Percentiles rank a stretch among this genome's conserved stretches.
These are phyloP conservation scores for Sicus ferrugineus DNA, from an alignment of 2,888 invertebrate species.

Conservation along the genomic window DNA sequence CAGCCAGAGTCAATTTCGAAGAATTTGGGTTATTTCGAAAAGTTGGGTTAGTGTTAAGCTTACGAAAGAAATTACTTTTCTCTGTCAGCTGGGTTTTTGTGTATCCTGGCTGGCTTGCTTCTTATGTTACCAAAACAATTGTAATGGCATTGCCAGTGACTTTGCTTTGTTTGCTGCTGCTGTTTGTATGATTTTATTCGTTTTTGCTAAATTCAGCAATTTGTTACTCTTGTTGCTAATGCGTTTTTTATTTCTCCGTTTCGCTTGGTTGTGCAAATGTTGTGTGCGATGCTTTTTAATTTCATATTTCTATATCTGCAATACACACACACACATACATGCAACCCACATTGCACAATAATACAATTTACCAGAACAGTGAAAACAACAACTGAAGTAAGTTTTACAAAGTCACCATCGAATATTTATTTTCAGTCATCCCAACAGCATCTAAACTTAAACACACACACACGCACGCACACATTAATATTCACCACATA, in stretches of 20 bases:
- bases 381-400: slow-evolving; percentile 17
- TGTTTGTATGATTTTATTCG: slow-evolving; percentile 8
- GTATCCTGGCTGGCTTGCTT: too few species aligned
- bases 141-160: too few species aligned
- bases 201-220: not conserved
- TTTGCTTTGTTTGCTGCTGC: too few species aligned
- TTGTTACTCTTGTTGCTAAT: not conserved
- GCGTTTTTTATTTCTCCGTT: slow-evolving; percentile 2
- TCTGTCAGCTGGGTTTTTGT: too few species aligned
- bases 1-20: too few species aligned
- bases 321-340: not conserved
- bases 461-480: not conserved
- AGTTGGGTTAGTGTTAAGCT: too few species aligned
- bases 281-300: slow-evolving; percentile 20
- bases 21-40: too few species aligned
- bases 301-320: not conserved
- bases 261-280: too few species aligned
- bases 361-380: too few species aligned
- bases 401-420: slow-evolving; percentile 21
- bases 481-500: not conserved
- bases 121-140: too few species aligned
- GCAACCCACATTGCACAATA: not conserved
- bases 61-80: too few species aligned
- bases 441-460: not conserved
- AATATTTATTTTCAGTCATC: slow-evolving; percentile 29